These are phyloP conservation scores for Tryphoninae sp. DNA, from an alignment of 2,888 invertebrate genomes.

Conservation along the genomic window DNA sequence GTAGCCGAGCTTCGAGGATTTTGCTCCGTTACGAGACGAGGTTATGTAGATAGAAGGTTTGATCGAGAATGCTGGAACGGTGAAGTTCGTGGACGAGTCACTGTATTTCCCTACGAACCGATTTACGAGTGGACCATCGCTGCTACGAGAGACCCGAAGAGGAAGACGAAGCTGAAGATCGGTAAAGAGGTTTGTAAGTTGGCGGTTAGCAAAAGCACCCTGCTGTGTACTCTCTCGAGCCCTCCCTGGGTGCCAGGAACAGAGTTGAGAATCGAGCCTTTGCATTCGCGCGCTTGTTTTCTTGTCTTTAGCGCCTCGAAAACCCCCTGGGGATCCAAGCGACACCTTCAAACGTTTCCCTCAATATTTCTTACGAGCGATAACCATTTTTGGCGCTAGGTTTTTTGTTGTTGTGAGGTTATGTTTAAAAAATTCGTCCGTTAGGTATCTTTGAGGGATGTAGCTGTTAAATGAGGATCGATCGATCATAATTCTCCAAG, in stretches of 20 bases:
- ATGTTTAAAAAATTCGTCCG: slow-evolving; percentile 17
- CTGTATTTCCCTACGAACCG: slow-evolving; percentile 68
- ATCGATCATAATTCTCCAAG: slow-evolving; percentile 57
- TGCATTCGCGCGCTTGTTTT: slow-evolving; percentile 2
- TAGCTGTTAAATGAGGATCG: slow-evolving; percentile 47
- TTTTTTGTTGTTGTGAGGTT: not conserved
- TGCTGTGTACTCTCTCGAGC: slow-evolving; percentile 70
- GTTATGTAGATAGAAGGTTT: slow-evolving; percentile 6
- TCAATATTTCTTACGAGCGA: not conserved
- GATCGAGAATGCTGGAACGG: slow-evolving; percentile 28
- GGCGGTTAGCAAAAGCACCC: slow-evolving; percentile 77
- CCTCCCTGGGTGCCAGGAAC: slow-evolving; percentile 70
- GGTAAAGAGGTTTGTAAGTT: slow-evolving; percentile 80
- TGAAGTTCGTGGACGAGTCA: slow-evolving; percentile 36
- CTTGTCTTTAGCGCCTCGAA: slow-evolving; percentile 42
- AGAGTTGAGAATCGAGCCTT: slow-evolving; percentile 38
- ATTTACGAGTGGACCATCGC: slow-evolving; percentile 77
- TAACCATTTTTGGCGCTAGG: not conserved
- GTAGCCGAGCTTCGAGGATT: slow-evolving; percentile 72
- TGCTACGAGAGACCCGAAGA: slow-evolving; percentile 63
- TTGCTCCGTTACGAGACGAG: slow-evolving; percentile 55
- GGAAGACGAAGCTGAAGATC: slow-evolving; percentile 78
- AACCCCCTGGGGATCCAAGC: not conserved
- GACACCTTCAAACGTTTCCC: not conserved
- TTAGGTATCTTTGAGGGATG: slow-evolving; percentile 29